A percentile compares a stretch with the other conserved stretches of the same genome.
phyloP scores from a whole-genome alignment of 2,113 vertebrate genomes.

The Lamprologus speciosus region DNA sequence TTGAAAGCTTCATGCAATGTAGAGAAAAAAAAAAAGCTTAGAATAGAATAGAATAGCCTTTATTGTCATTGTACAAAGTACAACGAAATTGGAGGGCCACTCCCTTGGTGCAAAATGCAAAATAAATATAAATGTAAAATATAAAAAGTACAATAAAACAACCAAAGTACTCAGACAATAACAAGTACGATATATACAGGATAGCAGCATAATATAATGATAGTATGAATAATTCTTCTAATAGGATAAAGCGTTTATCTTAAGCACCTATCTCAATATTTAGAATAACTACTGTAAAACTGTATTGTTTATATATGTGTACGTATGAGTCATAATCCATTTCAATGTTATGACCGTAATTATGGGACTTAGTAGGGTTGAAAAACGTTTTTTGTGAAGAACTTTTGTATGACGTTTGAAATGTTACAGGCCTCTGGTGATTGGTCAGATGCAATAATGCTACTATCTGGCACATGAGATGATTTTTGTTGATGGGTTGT shows the following conservation, averaged over 20 bases:
- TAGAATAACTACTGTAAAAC: neutral
- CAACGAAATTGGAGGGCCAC: too few relatives aligned
- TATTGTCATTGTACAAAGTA: too few relatives aligned
- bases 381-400: neutral
- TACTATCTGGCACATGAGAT: neutral
- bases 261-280: neutral
- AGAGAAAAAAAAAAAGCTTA: neutral
- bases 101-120: too few relatives aligned
- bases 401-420: neutral
- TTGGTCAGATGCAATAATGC: neutral
- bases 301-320: neutral
- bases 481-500: neutral
- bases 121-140: too few relatives aligned
- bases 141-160: too few relatives aligned
- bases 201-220: too few relatives aligned
- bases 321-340: neutral
- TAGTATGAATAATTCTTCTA: too few relatives aligned
- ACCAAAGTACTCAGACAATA: too few relatives aligned
- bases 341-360: fast-evolving
- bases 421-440: neutral
- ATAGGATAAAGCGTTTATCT: neutral
- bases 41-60: too few relatives aligned
- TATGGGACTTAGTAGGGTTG: neutral
- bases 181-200: too few relatives aligned
- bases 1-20: neutral